phyloP scores from a whole-genome alignment of 2,888 invertebrate species.

The Pherbina coryleti region DNA sequence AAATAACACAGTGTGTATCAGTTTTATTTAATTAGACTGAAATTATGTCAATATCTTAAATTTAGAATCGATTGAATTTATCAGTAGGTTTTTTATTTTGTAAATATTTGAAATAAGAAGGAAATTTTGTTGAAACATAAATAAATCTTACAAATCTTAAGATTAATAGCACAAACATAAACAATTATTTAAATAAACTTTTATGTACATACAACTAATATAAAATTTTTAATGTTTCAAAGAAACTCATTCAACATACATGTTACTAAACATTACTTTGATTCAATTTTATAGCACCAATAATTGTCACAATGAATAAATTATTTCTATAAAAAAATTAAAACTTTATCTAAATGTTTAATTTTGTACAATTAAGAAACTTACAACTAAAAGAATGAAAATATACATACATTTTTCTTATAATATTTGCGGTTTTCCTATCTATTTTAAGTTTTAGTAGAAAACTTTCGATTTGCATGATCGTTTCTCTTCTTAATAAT shows the following conservation, averaged over 20 bases:
- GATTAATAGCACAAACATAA: conserved; percentile 34
- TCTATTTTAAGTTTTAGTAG: neutral
- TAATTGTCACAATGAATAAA: conserved; percentile 10
- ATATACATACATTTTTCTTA: neutral
- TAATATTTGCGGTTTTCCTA: neutral
- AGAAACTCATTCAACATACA: neutral
- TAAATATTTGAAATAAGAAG: conserved; percentile 1
- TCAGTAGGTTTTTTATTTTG: neutral
- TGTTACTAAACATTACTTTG: neutral
- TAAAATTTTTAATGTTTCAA: conserved; percentile 13
- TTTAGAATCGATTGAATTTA: conserved; percentile 4
- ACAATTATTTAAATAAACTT: conserved; percentile 23
- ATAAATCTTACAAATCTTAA: conserved; percentile 24
- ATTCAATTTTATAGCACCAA: conserved; percentile 31
- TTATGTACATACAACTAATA: conserved; percentile 19
- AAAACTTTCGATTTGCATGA: neutral
- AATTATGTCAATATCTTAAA: neutral
- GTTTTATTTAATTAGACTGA: no score
- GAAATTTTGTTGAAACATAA: conserved; percentile 24
- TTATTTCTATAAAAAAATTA: neutral
- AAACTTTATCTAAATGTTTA: conserved; percentile 12
- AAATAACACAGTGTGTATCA: no score
- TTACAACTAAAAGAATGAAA: neutral
- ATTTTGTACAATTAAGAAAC: conserved; percentile 4
- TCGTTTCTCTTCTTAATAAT: conserved; percentile 10